Base-by-base conservation (phyloP, 2,888 invertebrate genomes). In the Caenorhabditis zanzibari region DNA sequence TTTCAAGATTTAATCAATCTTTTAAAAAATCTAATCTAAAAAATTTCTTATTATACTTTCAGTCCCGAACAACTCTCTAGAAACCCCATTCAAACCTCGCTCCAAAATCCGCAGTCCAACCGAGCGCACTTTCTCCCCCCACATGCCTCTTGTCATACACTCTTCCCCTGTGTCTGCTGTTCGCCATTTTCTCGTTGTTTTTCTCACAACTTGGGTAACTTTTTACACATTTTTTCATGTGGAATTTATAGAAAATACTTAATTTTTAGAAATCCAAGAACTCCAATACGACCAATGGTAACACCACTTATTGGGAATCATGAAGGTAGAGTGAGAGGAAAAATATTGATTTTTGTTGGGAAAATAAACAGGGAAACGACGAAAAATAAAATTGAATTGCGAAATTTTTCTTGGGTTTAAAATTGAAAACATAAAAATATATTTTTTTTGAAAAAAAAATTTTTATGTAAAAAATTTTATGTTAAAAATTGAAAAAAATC, bases 241-340 rank as follows among this genome's bases (percentile, higher is more conserved):
- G 19, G 7, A 38, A 38, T 38, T 38, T 38, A 10, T 38, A 2
- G 10, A 6, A 4, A 19, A 47, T 19, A 19, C 47, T 7, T 47
- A 47, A 38, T 38, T 38, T 38, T 6, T 12, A 12, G 12, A 47
- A 47, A 47, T 44, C 14, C 4, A 1, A n/a, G 6, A 44, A 14
- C 14, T 22, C 52, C 19, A 22, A 22, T 22, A 49, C 7, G 10
- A 10, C 24, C 61, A 61, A 72, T 72, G 72, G 72, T 35, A 38
- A 49, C 72, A 22, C 72, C 72, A 4, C 35, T 72, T 22, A 14
- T 72, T 12, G 72, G 72, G n/a, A 35, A 32, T 12, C 72, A 72
- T 35, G 72, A 72, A 49, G 72, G 72, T 61, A 24, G 14, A 38
- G 9, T 12, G 9, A 22, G n/a, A n/a, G 47, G 7, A n/a, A n/a